These are phyloP conservation scores for Papilio protenor DNA, from an alignment of 2,888 invertebrate species.

Conservation along the genomic window DNA sequence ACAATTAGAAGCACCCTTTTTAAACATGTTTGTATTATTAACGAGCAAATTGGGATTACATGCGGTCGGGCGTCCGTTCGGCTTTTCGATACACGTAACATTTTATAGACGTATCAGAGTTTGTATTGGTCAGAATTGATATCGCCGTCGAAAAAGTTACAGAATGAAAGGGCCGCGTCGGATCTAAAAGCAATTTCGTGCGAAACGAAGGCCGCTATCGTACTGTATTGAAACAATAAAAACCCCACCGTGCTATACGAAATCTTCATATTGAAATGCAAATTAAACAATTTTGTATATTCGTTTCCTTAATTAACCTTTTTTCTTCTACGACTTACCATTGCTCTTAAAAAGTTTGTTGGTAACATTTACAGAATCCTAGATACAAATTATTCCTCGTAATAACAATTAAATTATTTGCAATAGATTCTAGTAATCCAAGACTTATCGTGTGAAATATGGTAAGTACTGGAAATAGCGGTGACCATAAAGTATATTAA, in stretches of 20 bases:
- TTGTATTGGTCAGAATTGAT: slow-evolving; percentile 30
- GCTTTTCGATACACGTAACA: slow-evolving; percentile 24
- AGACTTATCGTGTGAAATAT: slow-evolving; percentile 41
- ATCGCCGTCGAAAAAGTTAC: slow-evolving; percentile 44
- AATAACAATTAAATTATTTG: slow-evolving; percentile 34
- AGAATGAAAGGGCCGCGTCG: slow-evolving; percentile 48
- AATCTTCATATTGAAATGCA: slow-evolving; percentile 18
- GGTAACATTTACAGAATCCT: neutral
- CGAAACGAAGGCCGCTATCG: slow-evolving; percentile 47
- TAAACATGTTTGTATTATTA: slow-evolving; percentile 19
- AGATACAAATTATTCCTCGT: neutral
- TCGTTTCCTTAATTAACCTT: slow-evolving; percentile 2
- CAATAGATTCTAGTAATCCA: slow-evolving; percentile 33
- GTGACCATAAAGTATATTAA: slow-evolving; percentile 67
- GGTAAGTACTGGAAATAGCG: slow-evolving; percentile 27
- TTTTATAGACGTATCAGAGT: slow-evolving; percentile 29
- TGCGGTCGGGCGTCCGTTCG: neutral
- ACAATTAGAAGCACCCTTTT: slow-evolving; percentile 22
- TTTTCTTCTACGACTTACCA: neutral
- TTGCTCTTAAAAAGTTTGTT: neutral
- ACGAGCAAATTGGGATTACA: slow-evolving; percentile 22
- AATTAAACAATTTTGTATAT: slow-evolving; percentile 20
- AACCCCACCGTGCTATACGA: neutral
- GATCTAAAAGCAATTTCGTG: slow-evolving; percentile 48
- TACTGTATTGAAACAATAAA: slow-evolving; percentile 37